Conservation (phyloP, 2,888 invertebrate species). For the Noctuana brunneofusca region DNA sequence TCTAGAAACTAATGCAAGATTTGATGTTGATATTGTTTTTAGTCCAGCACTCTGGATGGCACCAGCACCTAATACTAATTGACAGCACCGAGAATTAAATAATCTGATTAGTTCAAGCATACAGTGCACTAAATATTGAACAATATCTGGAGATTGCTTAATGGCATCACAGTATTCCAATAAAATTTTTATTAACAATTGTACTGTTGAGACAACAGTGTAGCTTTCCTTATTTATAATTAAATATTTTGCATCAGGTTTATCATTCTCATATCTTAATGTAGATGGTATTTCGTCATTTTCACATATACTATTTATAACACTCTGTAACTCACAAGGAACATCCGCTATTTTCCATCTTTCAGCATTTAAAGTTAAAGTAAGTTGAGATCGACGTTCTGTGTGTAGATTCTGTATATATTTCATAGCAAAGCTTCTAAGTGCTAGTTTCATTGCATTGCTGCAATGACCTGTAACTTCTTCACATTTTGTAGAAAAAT, state of each 20-base stretch:
- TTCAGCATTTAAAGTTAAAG: constrained; percentile 93
- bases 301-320: constrained; percentile 88
- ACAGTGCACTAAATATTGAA: constrained; percentile 91
- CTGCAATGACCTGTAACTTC: constrained; percentile 88
- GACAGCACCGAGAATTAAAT: constrained; percentile 94
- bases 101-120: constrained; percentile 94
- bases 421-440: constrained; percentile 94
- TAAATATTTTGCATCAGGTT: constrained; percentile 81
- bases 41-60: constrained; percentile 97
- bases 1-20: constrained; percentile 93
- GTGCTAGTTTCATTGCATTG: constrained; percentile 90
- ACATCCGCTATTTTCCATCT: constrained; percentile 97
- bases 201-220: constrained; percentile 90
- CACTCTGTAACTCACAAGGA: constrained; percentile 92
- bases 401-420: constrained; percentile 96
- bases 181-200: constrained; percentile 94
- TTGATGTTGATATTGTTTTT: constrained; percentile 96
- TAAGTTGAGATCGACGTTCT: constrained; percentile 93
- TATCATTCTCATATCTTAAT: constrained; percentile 62
- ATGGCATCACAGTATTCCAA: constrained; percentile 95
- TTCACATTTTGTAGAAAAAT: constrained; percentile 90
- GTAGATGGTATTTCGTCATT: constrained; percentile 72
- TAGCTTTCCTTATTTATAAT: constrained; percentile 87
- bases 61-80: constrained; percentile 97
- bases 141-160: constrained; percentile 89